These are phyloP conservation scores for Anomalospiza imberbis DNA, from an alignment of 2,797 vertebrate genomes.

Conservation along the genomic window DNA sequence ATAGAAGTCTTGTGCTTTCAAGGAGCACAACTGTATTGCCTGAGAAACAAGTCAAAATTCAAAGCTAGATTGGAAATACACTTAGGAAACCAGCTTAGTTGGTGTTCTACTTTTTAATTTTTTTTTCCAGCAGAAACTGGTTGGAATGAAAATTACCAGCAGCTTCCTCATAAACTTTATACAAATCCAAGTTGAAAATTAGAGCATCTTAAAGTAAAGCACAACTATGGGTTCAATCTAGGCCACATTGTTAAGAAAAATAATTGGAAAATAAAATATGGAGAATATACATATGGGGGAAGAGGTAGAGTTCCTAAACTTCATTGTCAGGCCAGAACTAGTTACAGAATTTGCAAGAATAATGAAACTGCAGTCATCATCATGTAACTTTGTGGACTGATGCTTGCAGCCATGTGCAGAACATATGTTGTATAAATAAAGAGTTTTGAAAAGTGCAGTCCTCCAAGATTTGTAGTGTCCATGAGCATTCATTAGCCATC, in stretches of 20 bases:
- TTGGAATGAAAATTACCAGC: neutral
- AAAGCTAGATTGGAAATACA: neutral
- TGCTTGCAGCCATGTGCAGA: neutral
- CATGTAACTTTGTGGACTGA: neutral
- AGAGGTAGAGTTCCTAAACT: neutral
- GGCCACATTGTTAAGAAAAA: neutral
- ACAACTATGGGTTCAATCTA: neutral
- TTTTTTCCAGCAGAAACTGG: neutral
- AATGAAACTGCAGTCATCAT: neutral
- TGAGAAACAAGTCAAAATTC: constrained; percentile 33
- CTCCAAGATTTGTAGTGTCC: neutral
- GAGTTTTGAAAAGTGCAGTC: neutral
- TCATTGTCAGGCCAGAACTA: neutral
- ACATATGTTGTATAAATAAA: neutral
- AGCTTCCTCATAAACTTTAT: neutral
- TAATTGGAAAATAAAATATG: neutral
- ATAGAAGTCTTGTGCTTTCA: neutral
- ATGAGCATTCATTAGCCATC: neutral
- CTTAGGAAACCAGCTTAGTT: neutral
- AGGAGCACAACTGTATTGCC: neutral
- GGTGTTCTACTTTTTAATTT: neutral
- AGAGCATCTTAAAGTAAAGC: neutral
- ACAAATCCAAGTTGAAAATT: neutral
- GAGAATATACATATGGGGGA: neutral
- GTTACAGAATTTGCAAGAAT: neutral